Evolutionary conservation across 92 coral and sea anemone species (phyloP).

Genomic region (Zoanthus sociatus): DNA sequence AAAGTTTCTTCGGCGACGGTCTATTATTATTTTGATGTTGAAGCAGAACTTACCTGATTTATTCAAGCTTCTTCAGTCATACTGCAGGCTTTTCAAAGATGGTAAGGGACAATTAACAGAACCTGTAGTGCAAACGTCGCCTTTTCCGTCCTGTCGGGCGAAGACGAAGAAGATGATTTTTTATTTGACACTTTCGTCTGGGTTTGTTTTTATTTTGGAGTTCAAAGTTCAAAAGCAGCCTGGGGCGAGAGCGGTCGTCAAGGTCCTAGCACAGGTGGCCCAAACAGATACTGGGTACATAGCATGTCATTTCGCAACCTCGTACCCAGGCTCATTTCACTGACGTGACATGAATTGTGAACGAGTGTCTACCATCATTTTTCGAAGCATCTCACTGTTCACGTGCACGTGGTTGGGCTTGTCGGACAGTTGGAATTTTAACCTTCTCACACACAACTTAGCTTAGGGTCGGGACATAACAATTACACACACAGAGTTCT

Average conservation of each 20-base stretch:
- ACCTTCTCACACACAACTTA: not conserved
- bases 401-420: too few species aligned
- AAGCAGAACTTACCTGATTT: not conserved
- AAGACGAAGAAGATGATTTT: not conserved
- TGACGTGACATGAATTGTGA: too few species aligned
- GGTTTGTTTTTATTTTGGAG: constrained; percentile 14
- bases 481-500: too few species aligned
- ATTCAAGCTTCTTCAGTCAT: not conserved
- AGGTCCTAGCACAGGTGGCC: not conserved
- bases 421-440: too few species aligned
- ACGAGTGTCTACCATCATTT: too few species aligned
- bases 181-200: not conserved
- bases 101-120: not conserved
- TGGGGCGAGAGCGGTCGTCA: constrained; percentile 13
- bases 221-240: not conserved
- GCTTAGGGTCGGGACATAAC: not conserved
- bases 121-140: not conserved
- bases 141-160: not conserved
- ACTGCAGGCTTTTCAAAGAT: not conserved
- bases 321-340: too few species aligned
- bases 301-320: too few species aligned
- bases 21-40: not conserved
- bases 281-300: not conserved
- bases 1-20: not conserved
- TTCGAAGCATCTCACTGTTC: too few species aligned